Base-by-base conservation (phyloP, 2,888 invertebrate genomes). In the Lithodes maja region DNA sequence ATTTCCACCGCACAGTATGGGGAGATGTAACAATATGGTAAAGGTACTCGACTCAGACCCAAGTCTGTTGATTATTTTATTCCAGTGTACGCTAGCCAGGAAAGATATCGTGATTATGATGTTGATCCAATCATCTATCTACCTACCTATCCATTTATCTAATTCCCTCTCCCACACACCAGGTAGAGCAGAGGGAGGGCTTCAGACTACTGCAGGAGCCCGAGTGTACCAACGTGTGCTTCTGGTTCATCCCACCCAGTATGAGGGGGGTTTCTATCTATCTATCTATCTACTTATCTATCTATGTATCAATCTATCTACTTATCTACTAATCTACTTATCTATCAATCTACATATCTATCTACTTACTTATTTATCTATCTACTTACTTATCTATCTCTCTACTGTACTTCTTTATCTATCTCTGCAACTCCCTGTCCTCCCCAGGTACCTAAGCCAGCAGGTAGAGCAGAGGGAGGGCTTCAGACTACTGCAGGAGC, bases 161-260 rank as follows among this genome's bases (percentile, higher is more conserved):
- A 61, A 12, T 33, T 33, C 33, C 9, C 9, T 61, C 7, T 15
- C 15, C 15, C 9, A 15, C 68, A 61, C 1, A 2, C 9, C 71
- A 71, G 71, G 71, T 71, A 17, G 17, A n/a, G 17, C 5, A 1
- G 17, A 71, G 95, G 52, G 93, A 94, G 0, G 95, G 96, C 0
- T 97, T 96, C 93, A 94, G 95, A 86, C 93, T 96, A 52, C 96
- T 97, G 0, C 93, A 95, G 61, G 86, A 85, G n/a, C 93, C 96
- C 91, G 96, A 97, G 92, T 97, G 96, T 91, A 96, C 97, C 49
- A 98, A 97, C 93, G 95, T 98, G 0, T 98, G 98, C 93, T 98
- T 98, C 94, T 98, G 98, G 98, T 98, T 96, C 93, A 95, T 98
- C 12, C 96, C 96, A 0, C 93, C 93, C 5, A 94, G 94, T 89